Conservation (phyloP, 2,797 vertebrate genomes). For the Karalla daura region DNA sequence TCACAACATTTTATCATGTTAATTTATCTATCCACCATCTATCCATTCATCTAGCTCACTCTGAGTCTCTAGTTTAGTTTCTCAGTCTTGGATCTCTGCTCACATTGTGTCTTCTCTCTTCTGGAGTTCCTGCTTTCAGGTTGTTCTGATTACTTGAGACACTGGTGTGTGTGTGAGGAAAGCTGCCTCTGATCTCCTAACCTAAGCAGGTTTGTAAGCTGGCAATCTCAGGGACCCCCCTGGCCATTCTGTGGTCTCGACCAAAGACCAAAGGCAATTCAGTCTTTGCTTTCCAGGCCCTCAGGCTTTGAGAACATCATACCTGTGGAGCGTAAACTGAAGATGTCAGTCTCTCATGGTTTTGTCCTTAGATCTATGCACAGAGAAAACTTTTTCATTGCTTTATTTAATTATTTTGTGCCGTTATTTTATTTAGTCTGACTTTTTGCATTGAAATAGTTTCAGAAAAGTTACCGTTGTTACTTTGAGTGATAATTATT, state of each 20-base stretch:
- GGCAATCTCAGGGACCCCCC: slow-evolving; percentile 36
- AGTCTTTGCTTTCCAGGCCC: slow-evolving; percentile 46
- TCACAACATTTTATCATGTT: background rate
- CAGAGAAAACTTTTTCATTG: background rate
- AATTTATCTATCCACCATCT: background rate
- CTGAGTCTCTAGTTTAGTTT: slow-evolving; percentile 5
- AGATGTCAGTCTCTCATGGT: slow-evolving; percentile 14
- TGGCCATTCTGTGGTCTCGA: slow-evolving; percentile 38
- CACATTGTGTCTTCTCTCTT: slow-evolving; percentile 9
- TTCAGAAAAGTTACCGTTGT: no score
- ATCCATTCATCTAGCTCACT: background rate
- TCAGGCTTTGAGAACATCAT: slow-evolving; percentile 35
- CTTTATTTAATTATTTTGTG: background rate
- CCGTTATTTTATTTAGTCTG: background rate
- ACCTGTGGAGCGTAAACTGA: slow-evolving; percentile 19
- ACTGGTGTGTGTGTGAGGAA: slow-evolving; percentile 10
- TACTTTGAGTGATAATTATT: background rate
- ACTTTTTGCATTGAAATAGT: background rate
- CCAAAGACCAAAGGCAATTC: slow-evolving; percentile 53
- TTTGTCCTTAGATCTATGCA: slow-evolving; percentile 5
- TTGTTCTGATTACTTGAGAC: slow-evolving; percentile 22
- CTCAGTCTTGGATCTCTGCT: slow-evolving; percentile 12
- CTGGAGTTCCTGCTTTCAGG: slow-evolving; percentile 19
- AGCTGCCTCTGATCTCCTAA: slow-evolving; percentile 48
- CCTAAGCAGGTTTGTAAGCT: slow-evolving; percentile 29